phyloP scores from a whole-genome alignment of 2,888 invertebrate species.

The Dinocampus coccinellae region DNA sequence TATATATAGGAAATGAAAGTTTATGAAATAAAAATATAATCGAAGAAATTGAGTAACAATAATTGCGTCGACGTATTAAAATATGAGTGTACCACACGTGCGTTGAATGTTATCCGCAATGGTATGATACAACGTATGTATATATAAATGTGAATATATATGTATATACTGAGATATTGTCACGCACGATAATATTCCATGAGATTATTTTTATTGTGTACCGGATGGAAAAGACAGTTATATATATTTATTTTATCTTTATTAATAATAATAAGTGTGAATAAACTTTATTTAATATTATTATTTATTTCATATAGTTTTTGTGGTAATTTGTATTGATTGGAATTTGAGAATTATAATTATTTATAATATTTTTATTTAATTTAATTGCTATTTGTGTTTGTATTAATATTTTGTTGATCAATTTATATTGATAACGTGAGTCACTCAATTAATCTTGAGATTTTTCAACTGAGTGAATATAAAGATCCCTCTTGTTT shows the following conservation, averaged over 20 bases:
- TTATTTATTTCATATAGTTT: no score
- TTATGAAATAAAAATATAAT: neutral
- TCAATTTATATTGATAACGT: neutral
- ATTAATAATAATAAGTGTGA: neutral
- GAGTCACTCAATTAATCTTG: neutral
- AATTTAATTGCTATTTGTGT: neutral
- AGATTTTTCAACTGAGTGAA: neutral
- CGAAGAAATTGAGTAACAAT: neutral
- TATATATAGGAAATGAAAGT: neutral
- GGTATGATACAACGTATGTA: neutral
- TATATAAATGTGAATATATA: neutral
- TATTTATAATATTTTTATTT: no score
- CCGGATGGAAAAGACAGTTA: neutral
- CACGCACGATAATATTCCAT: neutral
- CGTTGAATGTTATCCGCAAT: neutral
- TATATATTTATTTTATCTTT: neutral
- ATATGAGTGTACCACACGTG: conserved; percentile 3
- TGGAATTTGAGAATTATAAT: neutral
- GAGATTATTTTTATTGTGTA: neutral
- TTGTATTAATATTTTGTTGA: neutral
- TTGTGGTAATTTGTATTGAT: neutral
- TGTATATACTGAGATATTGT: neutral
- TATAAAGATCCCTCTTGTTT: neutral
- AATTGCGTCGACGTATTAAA: neutral
- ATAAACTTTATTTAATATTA: neutral